Evolutionary conservation across 2,888 invertebrate species (phyloP).

Genomic region (Drosophila pegasa): DNA sequence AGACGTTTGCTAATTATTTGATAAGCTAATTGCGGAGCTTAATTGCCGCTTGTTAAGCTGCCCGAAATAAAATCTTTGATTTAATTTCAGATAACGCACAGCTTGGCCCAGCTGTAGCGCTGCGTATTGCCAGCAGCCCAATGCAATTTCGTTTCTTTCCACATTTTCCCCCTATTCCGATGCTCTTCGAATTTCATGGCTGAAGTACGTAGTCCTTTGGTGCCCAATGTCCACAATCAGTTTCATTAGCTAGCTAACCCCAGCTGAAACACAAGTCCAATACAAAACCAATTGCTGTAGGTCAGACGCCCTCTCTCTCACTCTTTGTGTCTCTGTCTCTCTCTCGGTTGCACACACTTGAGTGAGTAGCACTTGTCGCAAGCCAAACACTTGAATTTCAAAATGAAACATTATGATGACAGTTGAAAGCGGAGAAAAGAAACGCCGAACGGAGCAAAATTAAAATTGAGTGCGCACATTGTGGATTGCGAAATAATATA

Average conservation of each 20-base stretch:
- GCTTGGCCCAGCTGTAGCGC: not conserved
- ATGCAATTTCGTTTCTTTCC: slow-evolving; percentile 1
- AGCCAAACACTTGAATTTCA: slow-evolving; percentile 53
- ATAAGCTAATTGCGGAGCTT: slow-evolving; percentile 10
- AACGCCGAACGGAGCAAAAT: slow-evolving; percentile 38
- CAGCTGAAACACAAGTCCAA: slow-evolving; percentile 26
- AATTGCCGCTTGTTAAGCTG: not conserved
- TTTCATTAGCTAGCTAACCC: slow-evolving; percentile 40
- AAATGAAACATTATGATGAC: slow-evolving; percentile 66
- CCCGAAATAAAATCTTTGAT: slow-evolving; percentile 16
- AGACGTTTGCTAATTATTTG: not conserved
- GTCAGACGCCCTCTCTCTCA: not conserved
- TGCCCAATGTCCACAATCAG: slow-evolving; percentile 16
- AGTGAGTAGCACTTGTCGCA: slow-evolving; percentile 42
- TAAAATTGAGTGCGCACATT: slow-evolving; percentile 64
- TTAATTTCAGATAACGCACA: slow-evolving; percentile 14
- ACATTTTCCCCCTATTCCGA: not conserved
- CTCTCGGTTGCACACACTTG: slow-evolving; percentile 16
- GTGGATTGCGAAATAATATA: slow-evolving; percentile 61
- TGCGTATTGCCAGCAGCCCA: not conserved
- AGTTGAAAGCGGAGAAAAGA: slow-evolving; percentile 36
- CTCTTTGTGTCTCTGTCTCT: no score
- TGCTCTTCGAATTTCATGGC: slow-evolving; percentile 23
- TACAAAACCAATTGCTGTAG: slow-evolving; percentile 16
- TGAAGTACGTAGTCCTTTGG: slow-evolving; percentile 22